Evolutionary conservation across 2,888 invertebrate species (phyloP), one percentile per base, ranked within the genome.

Genomic region (Mallateleia sp.): DNA sequence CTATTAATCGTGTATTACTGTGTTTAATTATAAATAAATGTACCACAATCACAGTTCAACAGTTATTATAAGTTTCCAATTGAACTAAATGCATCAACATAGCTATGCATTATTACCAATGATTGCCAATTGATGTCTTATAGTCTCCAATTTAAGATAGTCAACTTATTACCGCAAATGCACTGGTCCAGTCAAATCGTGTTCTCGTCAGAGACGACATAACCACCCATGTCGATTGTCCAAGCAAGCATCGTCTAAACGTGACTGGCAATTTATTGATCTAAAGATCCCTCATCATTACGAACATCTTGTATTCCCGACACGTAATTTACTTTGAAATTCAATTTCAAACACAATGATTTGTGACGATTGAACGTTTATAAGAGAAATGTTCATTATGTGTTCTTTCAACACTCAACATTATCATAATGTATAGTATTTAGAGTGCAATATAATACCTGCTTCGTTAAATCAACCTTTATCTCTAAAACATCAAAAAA

Each of bases 191-290:
- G 45, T 58, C 32, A 47, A 69, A 64, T 54, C 42, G 28, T n/a
- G 24, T 64, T 58, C 72, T 80, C 42, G 38, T 38, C 45, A 45
- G 8, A 79, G 38, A 60, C 64, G 75, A 56, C 67, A 74, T 50
- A 89, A 87, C 91, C 90, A 90, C 88, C 89, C 90, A 91, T 85
- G 90, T 88, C 85, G 88, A 87, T 88, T 87, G 83, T 83, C 86
- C 80, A 71, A 54, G 56, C 77, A 77, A 89, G 47, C 71, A 62
- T 81, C 74, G 42, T 78, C 56, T 72, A 88, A 88, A 92, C 90
- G 92, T 91, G 91, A 89, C 90, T 89, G 87, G 88, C 86, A 85
- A 85, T 89, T 90, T 54, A 82, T 86, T 88, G 90, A 91, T 92
- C 90, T 89, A 91, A 91, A 88, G 91, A 90, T 91, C 91, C 50